Percentiles rank a stretch among this genome's conserved stretches.
Conservation (phyloP, 2,797 vertebrate genomes). For the Squalus acanthias region DNA sequence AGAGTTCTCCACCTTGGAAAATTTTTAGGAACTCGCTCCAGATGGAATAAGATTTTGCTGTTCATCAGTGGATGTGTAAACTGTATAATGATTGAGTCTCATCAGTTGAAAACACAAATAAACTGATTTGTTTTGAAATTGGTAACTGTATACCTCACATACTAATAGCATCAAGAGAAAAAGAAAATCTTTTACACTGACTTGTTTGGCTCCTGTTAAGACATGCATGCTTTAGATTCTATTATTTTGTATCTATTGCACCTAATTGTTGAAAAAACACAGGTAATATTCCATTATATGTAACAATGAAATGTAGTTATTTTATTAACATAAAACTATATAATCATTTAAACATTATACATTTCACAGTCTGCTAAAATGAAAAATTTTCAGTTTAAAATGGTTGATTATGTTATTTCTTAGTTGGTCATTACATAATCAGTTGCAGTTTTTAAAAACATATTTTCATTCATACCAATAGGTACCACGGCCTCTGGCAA, state of each 20-base stretch:
- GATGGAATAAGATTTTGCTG: not conserved
- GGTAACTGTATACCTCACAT: not conserved
- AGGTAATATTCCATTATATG: not conserved
- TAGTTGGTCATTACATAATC: not conserved
- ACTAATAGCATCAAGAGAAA: not conserved
- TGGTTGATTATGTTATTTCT: not conserved
- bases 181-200: not conserved
- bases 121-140: not conserved
- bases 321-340: not conserved
- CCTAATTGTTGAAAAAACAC: not conserved
- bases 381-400: not conserved
- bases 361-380: not conserved
- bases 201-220: not conserved
- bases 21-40: not conserved
- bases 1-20: not conserved
- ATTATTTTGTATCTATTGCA: not conserved
- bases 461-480: conserved; percentile 47
- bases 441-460: not conserved
- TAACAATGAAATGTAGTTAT: not conserved
- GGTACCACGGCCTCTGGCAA: conserved; percentile 94
- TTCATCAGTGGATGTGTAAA: not conserved
- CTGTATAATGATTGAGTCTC: not conserved
- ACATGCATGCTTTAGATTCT: not conserved
- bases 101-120: not conserved
- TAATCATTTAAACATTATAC: not conserved